Evolutionary conservation across 2,888 invertebrate species (phyloP).

Genomic region (Lycaena phlaeas): DNA sequence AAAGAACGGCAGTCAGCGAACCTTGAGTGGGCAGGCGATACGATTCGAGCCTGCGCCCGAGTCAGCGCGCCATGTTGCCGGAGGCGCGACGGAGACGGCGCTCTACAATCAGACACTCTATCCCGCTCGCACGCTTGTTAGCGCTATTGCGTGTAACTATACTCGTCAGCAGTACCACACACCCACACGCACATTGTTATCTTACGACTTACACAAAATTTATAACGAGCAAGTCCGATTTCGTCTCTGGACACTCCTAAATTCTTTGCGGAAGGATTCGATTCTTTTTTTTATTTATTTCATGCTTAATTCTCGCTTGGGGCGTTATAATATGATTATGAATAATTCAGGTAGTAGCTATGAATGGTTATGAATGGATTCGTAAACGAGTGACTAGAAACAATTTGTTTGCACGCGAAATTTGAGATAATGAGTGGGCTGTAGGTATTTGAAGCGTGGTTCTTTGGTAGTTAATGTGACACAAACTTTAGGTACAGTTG

Average conservation of each 20-base stretch:
- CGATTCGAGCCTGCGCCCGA: conserved; percentile 78
- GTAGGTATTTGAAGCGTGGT: not conserved
- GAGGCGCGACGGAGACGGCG: conserved; percentile 42
- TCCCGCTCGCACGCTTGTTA: conserved; percentile 67
- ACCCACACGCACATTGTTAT: conserved; percentile 70
- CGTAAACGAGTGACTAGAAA: too few species aligned
- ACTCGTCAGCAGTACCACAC: conserved; percentile 68
- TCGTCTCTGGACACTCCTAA: conserved; percentile 66
- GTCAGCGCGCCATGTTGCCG: conserved; percentile 70
- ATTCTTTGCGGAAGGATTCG: conserved; percentile 64
- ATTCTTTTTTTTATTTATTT: conserved; percentile 41
- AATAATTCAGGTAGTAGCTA: conserved; percentile 44
- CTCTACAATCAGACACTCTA: conserved; percentile 29
- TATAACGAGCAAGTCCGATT: conserved; percentile 69
- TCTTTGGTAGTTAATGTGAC: too few species aligned
- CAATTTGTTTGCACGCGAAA: conserved; percentile 1
- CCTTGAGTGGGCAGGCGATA: conserved; percentile 76
- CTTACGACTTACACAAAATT: conserved; percentile 70
- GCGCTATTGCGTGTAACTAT: conserved; percentile 72
- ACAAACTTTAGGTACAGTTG: too few species aligned
- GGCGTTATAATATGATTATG: conserved; percentile 55
- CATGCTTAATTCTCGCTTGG: conserved; percentile 36
- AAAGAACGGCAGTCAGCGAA: conserved; percentile 75
- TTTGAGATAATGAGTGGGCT: conserved; percentile 1
- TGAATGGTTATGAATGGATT: conserved; percentile 32